A percentile compares a stretch with the other conserved stretches of the same genome.
Evolutionary conservation across 2,797 vertebrate species (phyloP).

Genomic region (Micropoecilia bifurca): DNA sequence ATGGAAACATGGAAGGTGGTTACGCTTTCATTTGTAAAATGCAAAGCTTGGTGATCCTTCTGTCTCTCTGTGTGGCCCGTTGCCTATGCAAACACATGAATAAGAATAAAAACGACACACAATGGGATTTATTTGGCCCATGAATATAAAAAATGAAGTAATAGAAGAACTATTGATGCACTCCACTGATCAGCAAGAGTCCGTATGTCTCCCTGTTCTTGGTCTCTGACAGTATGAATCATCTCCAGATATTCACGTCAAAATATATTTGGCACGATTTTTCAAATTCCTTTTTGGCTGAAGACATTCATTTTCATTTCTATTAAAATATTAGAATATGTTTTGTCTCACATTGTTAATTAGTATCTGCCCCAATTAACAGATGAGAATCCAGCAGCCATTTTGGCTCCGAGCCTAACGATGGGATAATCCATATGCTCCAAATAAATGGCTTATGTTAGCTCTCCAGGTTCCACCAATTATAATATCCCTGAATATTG

Average conservation of each 20-base stretch:
- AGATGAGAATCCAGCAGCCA: constrained; percentile 67
- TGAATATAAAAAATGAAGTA: constrained; percentile 62
- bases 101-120: constrained; percentile 74
- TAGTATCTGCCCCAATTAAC: constrained; percentile 79
- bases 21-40: constrained; percentile 79
- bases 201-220: constrained; percentile 3
- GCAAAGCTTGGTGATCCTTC: constrained; percentile 58
- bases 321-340: constrained; percentile 51
- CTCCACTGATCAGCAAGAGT: constrained; percentile 30
- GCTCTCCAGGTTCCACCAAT: constrained; percentile 68
- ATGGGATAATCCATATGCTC: constrained; percentile 83
- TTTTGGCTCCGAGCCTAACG: constrained; percentile 77
- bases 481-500: constrained; percentile 71
- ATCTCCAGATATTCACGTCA: not conserved
- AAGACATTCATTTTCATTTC: constrained; percentile 26
- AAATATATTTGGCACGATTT: not conserved
- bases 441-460: constrained; percentile 75
- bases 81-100: constrained; percentile 83
- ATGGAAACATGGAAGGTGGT: constrained; percentile 76
- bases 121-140: constrained; percentile 70
- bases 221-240: not conserved
- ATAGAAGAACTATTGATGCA: constrained; percentile 45
- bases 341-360: constrained; percentile 71
- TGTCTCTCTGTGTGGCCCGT: constrained; percentile 84
- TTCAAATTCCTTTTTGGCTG: constrained; percentile 8